Percentiles rank a stretch among this genome's conserved stretches.
Evolutionary conservation across 2,888 invertebrate genomes (phyloP).

Genomic region (Tiliacea aurago): DNA sequence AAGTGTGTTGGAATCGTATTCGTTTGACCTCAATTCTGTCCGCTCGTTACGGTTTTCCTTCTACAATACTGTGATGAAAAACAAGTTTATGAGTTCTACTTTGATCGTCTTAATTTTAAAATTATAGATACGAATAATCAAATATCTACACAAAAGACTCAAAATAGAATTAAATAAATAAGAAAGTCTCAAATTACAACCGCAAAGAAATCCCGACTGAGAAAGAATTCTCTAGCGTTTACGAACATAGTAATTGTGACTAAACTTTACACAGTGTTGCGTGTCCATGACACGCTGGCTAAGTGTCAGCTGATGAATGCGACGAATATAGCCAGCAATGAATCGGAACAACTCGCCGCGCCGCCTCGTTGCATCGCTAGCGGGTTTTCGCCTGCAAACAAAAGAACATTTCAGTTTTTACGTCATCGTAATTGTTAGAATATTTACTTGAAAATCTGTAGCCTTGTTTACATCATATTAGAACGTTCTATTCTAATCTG

Average conservation of each 20-base stretch:
- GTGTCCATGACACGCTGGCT: slow-evolving; percentile 81
- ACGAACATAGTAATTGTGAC: slow-evolving; percentile 62
- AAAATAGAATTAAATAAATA: background rate
- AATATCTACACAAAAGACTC: background rate
- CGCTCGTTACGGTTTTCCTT: slow-evolving; percentile 14
- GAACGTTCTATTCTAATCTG: too few relatives aligned
- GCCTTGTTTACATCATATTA: too few relatives aligned
- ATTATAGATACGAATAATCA: background rate
- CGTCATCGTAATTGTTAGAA: background rate
- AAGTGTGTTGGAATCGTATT: slow-evolving; percentile 40
- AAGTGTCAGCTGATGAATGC: slow-evolving; percentile 85
- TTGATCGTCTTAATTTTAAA: background rate
- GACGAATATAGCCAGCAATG: slow-evolving; percentile 78
- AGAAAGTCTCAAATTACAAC: slow-evolving; percentile 39
- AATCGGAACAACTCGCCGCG: slow-evolving; percentile 75
- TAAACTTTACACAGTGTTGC: slow-evolving; percentile 71
- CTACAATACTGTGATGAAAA: background rate
- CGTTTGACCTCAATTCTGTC: slow-evolving; percentile 44
- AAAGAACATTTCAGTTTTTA: slow-evolving; percentile 42
- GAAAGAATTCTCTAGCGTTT: slow-evolving; percentile 70
- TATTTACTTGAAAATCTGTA: too few relatives aligned
- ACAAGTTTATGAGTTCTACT: background rate
- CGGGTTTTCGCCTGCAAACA: slow-evolving; percentile 87
- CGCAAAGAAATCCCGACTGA: slow-evolving; percentile 35
- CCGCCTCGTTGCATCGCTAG: slow-evolving; percentile 89